Conservation (phyloP, 2,113 vertebrate species). For the Actinemys pallida region DNA sequence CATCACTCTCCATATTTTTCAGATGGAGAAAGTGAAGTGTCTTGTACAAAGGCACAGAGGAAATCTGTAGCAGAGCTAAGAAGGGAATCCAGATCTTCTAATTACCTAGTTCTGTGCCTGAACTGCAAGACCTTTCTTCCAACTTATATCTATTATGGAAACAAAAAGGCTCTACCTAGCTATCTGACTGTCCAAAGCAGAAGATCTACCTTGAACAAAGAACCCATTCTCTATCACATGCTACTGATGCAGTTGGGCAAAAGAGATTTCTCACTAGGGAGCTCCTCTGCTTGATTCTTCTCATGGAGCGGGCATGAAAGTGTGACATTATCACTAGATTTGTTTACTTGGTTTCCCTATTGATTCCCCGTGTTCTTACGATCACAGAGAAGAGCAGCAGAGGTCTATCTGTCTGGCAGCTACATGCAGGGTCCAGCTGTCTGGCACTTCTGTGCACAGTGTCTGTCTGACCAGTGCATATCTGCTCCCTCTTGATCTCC, state of each 20-base stretch:
- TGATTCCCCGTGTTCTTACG: constrained; percentile 20
- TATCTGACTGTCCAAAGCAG: background rate
- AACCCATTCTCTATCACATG: background rate
- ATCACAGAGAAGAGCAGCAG: constrained; percentile 25
- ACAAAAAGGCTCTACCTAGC: background rate
- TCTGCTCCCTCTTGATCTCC: constrained; percentile 24
- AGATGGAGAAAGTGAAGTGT: accelerated
- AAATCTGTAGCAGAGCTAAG: background rate
- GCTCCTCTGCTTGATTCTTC: background rate
- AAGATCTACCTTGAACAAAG: background rate
- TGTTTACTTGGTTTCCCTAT: background rate
- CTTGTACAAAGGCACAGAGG: background rate
- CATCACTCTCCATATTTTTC: background rate
- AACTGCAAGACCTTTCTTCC: background rate
- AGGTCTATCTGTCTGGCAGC: constrained; percentile 49
- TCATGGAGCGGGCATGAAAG: background rate
- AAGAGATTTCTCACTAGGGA: background rate
- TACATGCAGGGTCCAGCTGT: constrained; percentile 51
- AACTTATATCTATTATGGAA: background rate
- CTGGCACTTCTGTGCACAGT: background rate
- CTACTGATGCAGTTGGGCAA: background rate
- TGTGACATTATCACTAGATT: background rate
- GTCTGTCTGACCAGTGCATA: constrained; percentile 18
- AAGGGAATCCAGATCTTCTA: constrained; percentile 3
- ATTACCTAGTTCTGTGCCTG: background rate